These are phyloP conservation scores for Temnopleurus reevesii DNA, from an alignment of 53 echinoderm and acorn worm genomes.

Conservation along the genomic window DNA sequence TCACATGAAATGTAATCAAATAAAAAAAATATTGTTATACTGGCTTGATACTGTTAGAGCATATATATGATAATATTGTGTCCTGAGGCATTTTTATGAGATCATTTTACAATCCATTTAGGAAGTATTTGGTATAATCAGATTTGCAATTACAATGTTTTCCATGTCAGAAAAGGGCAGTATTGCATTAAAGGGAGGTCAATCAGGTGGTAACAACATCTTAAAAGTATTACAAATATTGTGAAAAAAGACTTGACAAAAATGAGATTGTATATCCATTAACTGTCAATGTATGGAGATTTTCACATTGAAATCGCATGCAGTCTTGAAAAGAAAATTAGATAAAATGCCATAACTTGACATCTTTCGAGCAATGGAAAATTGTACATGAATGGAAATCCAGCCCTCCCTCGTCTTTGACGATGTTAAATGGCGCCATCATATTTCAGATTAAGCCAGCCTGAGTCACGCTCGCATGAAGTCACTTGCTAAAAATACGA, in stretches of 20 bases:
- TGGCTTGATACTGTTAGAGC: no score
- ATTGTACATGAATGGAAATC: not conserved
- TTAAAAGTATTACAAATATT: not conserved
- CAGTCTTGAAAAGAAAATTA: not conserved
- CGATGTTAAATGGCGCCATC: not conserved
- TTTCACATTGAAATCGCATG: not conserved
- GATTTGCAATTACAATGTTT: not conserved
- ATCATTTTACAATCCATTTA: not conserved
- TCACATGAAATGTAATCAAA: no score
- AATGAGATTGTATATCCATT: not conserved
- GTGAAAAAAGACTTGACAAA: not conserved
- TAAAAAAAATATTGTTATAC: not conserved
- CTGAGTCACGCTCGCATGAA: not conserved
- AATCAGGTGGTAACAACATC: not conserved
- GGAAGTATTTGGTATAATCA: not conserved
- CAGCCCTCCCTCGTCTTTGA: not conserved
- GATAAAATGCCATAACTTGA: not conserved
- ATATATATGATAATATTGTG: no score
- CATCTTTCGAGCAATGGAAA: not conserved
- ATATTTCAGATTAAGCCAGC: not conserved
- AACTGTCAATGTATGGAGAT: no score
- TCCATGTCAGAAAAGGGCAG: not conserved
- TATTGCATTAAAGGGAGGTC: not conserved
- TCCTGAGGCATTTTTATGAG: not conserved
- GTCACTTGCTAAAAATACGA: slow-evolving; percentile 4